Evolutionary conservation across 1,140 invertebrate species (phyloP), one percentile per base, ranked within the genome.

Genomic region (Venturia canescens): DNA sequence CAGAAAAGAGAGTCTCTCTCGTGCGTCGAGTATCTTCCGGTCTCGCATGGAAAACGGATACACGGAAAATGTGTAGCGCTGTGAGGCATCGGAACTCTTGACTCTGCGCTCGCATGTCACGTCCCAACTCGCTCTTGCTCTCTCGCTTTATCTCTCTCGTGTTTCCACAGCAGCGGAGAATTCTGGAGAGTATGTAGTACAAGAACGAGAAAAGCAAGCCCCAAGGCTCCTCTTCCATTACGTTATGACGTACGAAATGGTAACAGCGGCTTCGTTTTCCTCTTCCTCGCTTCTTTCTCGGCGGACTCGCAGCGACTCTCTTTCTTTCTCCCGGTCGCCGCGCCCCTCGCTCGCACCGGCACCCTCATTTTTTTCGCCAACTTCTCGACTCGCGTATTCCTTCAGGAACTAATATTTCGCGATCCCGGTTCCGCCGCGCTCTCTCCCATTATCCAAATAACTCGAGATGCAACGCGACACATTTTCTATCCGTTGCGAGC

Each of bases 161-260:
- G 31, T 70, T 70, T 29, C 67, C 29, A 31, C 31, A 13, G 67
- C 67, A 53, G 67, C 67, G n/a, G 50, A 53, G 38, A 44, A 44
- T 44, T 44, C 38, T 44, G 60, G 7, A 26, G 60, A 23, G 23
- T 72, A n/a, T n/a, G n/a, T n/a, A n/a, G 70, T 72, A 72, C 27
- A 5, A 1, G 1, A 72, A 23, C 38, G 18, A 48, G 29, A 48
- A 48, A 44, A 23, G 34, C 70, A 72, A 72, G 38, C 70, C 70
- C 70, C 70, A n/a, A 72, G 38, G 70, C 70, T 72, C 70, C 70
- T 72, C 38, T 72, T 72, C 70, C 70, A 72, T 72, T 72, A 72
- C 70, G 70, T 72, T 72, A 48, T 72, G 70, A 48, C 70, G 38
- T 72, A 72, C 38, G 70, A 38, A 72, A 31, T 48, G 31, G 70